phyloP scores from a whole-genome alignment of 2,888 invertebrate genomes.

The Epiblema foenella region DNA sequence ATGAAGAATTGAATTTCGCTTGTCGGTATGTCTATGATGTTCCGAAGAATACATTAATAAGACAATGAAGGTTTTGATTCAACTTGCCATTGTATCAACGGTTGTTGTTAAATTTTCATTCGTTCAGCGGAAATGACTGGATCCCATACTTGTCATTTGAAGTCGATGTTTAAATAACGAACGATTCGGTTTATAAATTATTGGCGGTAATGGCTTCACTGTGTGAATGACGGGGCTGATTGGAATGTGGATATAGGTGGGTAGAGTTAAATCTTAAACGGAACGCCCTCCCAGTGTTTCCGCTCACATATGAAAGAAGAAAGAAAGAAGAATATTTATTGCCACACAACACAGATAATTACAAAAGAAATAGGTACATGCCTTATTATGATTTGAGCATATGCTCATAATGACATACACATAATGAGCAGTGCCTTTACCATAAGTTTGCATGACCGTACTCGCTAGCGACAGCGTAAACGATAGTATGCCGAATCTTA shows the following conservation, averaged over 20 bases:
- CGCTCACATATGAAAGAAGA: too few species aligned
- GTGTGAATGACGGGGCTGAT: neutral
- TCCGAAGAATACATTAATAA: constrained; percentile 1
- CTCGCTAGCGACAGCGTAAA: too few species aligned
- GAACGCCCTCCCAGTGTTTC: too few species aligned
- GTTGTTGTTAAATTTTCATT: constrained; percentile 40
- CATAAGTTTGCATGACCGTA: too few species aligned
- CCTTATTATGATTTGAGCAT: too few species aligned
- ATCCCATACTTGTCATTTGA: constrained; percentile 11
- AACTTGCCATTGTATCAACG: constrained; percentile 45
- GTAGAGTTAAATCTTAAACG: too few species aligned
- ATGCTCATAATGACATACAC: too few species aligned
- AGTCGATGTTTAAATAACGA: constrained; percentile 7
- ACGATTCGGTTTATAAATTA: constrained; percentile 5
- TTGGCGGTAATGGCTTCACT: neutral
- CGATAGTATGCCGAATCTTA: too few species aligned
- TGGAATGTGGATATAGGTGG: neutral
- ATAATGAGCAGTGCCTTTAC: too few species aligned
- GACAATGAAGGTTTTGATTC: constrained; percentile 45
- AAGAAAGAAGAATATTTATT: too few species aligned
- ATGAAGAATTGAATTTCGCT: neutral
- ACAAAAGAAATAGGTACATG: too few species aligned
- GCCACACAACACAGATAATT: too few species aligned
- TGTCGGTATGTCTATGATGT: neutral
- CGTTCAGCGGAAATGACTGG: constrained; percentile 35